Percentiles rank a stretch among this genome's conserved stretches.
Conservation (phyloP, 23 tunicate species). For the Styela clava region DNA sequence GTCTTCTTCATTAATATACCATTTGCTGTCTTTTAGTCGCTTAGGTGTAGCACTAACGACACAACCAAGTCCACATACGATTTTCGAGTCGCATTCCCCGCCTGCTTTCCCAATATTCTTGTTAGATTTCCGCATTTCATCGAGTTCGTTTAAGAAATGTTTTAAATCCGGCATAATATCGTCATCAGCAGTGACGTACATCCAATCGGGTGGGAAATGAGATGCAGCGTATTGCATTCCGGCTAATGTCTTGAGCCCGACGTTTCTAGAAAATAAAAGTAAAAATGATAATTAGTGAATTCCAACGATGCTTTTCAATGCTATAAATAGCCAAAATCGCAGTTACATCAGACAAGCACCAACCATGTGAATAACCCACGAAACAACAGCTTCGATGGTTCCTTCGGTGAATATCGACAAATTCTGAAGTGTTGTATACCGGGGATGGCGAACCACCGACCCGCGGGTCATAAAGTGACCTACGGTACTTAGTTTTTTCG, state of each 20-base stretch:
- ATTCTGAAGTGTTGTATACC: too few species aligned
- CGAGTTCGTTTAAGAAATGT: neutral
- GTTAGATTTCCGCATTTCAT: neutral
- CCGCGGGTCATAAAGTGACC: too few species aligned
- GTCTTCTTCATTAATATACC: constrained; percentile 2
- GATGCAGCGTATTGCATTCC: constrained; percentile 18
- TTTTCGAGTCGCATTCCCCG: neutral
- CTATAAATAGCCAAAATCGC: too few species aligned
- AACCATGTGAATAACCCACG: too few species aligned
- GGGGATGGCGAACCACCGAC: too few species aligned
- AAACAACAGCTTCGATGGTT: too few species aligned
- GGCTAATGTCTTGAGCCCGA: constrained; percentile 20
- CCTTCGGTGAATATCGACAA: too few species aligned
- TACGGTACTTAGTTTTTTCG: too few species aligned
- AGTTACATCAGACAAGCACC: too few species aligned
- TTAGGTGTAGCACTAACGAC: neutral
- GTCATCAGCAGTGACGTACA: constrained; percentile 6
- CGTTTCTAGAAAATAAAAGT: neutral
- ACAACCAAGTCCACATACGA: constrained; percentile 2
- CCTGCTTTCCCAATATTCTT: neutral
- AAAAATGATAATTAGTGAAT: neutral
- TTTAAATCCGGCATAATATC: constrained; percentile 16
- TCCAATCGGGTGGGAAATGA: constrained; percentile 11
- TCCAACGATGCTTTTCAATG: neutral
- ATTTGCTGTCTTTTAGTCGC: neutral